Conservation (phyloP, 1,140 invertebrate species). For the Spodoptera litura region DNA sequence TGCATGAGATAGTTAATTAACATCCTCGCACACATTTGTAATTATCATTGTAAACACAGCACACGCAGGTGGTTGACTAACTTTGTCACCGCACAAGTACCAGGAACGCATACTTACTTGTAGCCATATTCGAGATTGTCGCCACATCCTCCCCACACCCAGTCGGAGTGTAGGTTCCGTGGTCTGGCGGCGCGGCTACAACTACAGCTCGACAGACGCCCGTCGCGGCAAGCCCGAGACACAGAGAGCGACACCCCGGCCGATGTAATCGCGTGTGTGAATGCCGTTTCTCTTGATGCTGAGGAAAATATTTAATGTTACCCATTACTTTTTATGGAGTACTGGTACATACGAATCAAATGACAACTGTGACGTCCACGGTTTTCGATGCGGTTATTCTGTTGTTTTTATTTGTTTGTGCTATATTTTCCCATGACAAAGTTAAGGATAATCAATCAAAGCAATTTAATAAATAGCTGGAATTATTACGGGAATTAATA, state of each 20-base stretch:
- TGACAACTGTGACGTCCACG: background rate
- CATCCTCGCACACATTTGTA: background rate
- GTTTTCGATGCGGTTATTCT: too few relatives aligned
- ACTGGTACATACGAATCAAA: conserved; percentile 4
- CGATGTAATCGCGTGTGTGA: conserved; percentile 95
- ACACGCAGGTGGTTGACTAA: conserved; percentile 9
- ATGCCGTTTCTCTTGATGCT: conserved; percentile 96
- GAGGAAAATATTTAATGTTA: conserved; percentile 68
- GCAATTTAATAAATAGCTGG: too few relatives aligned
- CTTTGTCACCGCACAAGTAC: conserved; percentile 11
- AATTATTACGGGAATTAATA: too few relatives aligned
- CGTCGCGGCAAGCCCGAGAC: conserved; percentile 95
- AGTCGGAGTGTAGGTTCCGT: conserved; percentile 93
- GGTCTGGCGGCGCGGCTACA: conserved; percentile 93
- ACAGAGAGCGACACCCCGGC: conserved; percentile 96
- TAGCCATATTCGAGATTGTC: conserved; percentile 98
- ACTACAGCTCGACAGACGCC: conserved; percentile 94
- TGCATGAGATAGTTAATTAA: background rate
- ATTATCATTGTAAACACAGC: background rate
- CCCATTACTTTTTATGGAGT: conserved; percentile 14
- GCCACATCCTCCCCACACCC: conserved; percentile 99
- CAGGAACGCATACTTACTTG: conserved; percentile 88
- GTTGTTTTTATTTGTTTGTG: too few relatives aligned
- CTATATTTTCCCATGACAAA: too few relatives aligned
- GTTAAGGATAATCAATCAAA: too few relatives aligned